Percentiles rank a stretch among this genome's conserved stretches.
phyloP scores from a whole-genome alignment of 2,797 vertebrate genomes.

The Malurus leucopterus region DNA sequence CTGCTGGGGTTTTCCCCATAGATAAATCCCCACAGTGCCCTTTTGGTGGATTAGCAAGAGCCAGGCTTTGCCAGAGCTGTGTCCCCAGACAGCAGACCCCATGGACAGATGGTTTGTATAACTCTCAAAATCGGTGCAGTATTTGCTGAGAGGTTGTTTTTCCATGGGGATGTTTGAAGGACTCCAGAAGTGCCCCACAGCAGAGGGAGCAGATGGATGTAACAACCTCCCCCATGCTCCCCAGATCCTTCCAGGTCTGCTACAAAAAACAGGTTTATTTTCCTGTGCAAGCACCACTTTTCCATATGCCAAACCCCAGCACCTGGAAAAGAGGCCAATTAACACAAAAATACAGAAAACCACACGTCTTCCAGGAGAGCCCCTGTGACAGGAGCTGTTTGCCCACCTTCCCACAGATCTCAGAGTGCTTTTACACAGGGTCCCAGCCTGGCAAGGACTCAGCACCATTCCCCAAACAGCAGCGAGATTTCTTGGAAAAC shows the following conservation, averaged over 20 bases:
- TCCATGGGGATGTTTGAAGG: neutral
- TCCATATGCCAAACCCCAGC: neutral
- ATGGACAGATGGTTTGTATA: neutral
- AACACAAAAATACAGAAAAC: neutral
- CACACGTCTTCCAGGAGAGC: neutral
- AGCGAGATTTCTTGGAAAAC: neutral
- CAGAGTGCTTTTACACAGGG: neutral
- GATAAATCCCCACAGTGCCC: neutral
- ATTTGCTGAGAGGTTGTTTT: neutral
- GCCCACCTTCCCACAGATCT: neutral
- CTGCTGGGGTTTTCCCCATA: neutral
- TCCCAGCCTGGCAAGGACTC: neutral
- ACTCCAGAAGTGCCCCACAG: neutral
- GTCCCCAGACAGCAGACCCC: neutral
- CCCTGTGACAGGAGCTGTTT: neutral
- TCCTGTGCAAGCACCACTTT: neutral
- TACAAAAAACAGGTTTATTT: neutral
- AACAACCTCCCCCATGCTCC: neutral
- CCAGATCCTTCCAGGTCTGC: neutral
- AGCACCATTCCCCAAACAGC: neutral
- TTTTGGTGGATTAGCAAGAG: neutral
- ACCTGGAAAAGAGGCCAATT: neutral
- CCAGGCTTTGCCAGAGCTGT: neutral
- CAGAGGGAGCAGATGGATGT: neutral
- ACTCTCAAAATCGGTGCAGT: neutral